Evolutionary conservation across 2,888 invertebrate genomes (phyloP).

Genomic region (Oscheius sp.): DNA sequence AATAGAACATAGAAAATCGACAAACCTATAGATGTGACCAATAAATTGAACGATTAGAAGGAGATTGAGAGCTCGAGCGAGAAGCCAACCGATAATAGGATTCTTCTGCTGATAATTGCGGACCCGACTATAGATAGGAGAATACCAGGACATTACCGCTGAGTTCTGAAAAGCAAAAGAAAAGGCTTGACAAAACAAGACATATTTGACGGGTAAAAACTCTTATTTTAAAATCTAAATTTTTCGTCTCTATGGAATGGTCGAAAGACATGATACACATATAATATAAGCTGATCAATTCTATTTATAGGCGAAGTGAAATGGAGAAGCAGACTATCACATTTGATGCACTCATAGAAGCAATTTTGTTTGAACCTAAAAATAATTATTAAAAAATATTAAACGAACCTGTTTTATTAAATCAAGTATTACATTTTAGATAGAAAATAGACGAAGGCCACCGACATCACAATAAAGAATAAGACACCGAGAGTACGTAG

Average conservation of each 20-base stretch:
- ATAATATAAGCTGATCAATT: too few species aligned
- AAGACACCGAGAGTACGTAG: constrained; percentile 1
- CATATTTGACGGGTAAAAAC: too few species aligned
- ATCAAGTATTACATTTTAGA: background rate
- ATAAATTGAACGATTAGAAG: constrained; percentile 38
- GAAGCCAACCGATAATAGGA: constrained; percentile 36
- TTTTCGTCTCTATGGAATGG: too few species aligned
- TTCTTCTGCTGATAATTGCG: constrained; percentile 46
- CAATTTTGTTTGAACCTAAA: too few species aligned
- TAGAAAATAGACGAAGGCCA: constrained; percentile 26
- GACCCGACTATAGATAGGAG: constrained; percentile 59
- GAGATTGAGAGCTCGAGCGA: constrained; percentile 40
- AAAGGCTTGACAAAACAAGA: too few species aligned
- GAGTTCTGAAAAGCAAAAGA: too few species aligned
- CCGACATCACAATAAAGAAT: constrained; percentile 8
- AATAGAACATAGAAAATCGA: background rate
- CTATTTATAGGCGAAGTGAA: too few species aligned
- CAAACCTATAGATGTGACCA: constrained; percentile 33
- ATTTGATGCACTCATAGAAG: too few species aligned
- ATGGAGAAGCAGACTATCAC: too few species aligned
- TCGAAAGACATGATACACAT: too few species aligned
- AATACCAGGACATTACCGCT: constrained; percentile 67
- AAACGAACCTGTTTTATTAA: background rate
- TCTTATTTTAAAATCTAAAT: too few species aligned
- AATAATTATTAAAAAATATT: background rate